Evolutionary conservation across 1,140 invertebrate species (phyloP).

Genomic region (Zophobas morio): DNA sequence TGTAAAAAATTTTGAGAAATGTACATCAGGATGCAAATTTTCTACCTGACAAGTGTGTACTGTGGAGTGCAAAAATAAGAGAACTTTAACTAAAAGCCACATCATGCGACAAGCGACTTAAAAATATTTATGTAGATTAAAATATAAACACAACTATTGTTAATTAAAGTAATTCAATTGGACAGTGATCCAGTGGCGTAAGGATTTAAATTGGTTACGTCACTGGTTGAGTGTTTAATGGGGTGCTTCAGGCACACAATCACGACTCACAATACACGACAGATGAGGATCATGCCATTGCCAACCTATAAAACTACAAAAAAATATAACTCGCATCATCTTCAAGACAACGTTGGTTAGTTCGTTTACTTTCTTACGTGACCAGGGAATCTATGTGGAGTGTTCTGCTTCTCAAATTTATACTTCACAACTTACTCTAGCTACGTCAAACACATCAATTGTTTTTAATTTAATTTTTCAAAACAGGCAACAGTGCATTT

Average conservation of each 20-base stretch:
- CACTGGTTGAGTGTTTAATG: background rate
- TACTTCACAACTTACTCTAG: no score
- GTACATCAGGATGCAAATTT: background rate
- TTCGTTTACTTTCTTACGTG: background rate
- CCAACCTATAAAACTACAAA: slow-evolving; percentile 56
- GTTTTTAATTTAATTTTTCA: no score
- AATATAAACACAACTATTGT: no score
- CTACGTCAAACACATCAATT: no score
- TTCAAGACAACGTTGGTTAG: slow-evolving; percentile 17
- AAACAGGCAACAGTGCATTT: no score
- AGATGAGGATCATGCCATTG: slow-evolving; percentile 52
- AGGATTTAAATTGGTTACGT: no score
- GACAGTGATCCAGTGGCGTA: no score
- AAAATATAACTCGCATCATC: slow-evolving; percentile 41
- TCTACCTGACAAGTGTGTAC: background rate
- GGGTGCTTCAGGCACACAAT: slow-evolving; percentile 32
- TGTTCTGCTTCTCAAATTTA: background rate
- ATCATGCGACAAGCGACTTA: slow-evolving; percentile 1
- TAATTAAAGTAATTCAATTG: no score
- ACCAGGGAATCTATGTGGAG: background rate
- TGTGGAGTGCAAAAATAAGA: slow-evolving; percentile 25
- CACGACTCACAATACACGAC: slow-evolving; percentile 52
- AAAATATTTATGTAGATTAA: no score
- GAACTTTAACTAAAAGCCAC: slow-evolving; percentile 1
- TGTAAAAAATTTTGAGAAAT: background rate